A percentile compares a stretch with the other conserved stretches of the same genome.
Conservation (phyloP, 1,140 invertebrate species). For the Liolophura sinensis region DNA sequence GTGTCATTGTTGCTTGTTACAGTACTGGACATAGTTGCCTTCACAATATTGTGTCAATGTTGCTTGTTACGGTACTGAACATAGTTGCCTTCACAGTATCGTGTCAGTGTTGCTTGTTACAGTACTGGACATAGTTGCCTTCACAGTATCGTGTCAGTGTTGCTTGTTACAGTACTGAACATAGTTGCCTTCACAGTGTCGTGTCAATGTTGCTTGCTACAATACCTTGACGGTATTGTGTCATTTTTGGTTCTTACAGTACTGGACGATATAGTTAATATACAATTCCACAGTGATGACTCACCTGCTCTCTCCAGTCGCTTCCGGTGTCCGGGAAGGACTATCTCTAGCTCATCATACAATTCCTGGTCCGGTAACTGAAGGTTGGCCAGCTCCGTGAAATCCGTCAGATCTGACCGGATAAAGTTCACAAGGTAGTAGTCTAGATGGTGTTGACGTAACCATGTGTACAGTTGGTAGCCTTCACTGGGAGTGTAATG, state of each 20-base stretch:
- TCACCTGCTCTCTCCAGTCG: conserved; percentile 49
- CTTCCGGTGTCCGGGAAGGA: conserved; percentile 48
- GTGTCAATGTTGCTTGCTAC: too few species aligned
- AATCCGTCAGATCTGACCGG: conserved; percentile 34
- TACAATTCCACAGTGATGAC: neutral
- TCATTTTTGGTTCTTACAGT: neutral
- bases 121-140: too few species aligned
- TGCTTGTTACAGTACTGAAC: too few species aligned
- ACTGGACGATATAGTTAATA: neutral
- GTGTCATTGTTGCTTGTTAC: too few species aligned
- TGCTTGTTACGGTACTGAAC: too few species aligned
- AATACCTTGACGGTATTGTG: neutral
- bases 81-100: too few species aligned
- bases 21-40: too few species aligned
- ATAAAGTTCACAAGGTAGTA: conserved; percentile 47
- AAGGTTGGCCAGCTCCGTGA: conserved; percentile 28
- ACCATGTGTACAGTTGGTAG: conserved; percentile 37
- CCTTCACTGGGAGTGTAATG: conserved; percentile 25
- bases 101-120: too few species aligned
- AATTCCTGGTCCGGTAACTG: conserved; percentile 40
- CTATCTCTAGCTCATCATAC: conserved; percentile 53
- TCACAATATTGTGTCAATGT: too few species aligned
- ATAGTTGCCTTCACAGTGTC: too few species aligned
- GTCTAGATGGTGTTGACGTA: conserved; percentile 34
- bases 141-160: too few species aligned